phyloP scores from a whole-genome alignment of 2,113 vertebrate species.

The Alexandromys fortis region DNA sequence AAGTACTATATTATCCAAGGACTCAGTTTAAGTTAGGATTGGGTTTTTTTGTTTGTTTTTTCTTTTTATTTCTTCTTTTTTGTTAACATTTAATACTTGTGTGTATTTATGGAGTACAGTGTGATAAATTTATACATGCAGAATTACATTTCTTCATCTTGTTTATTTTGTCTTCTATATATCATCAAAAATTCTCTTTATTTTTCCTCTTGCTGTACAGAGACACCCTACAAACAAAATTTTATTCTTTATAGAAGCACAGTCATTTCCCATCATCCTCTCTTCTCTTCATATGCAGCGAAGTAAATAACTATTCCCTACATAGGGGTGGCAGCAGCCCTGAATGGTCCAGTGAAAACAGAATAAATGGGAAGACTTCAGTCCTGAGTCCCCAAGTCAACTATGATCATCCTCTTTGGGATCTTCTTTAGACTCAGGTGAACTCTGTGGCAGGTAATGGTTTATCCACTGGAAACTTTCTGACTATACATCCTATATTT shows the following conservation, averaged over 20 bases:
- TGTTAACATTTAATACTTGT: background rate
- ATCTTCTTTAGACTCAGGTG: constrained; percentile 71
- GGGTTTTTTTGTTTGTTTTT: background rate
- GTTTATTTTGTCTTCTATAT: background rate
- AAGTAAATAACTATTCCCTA: background rate
- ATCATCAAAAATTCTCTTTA: background rate
- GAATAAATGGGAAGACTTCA: accelerated
- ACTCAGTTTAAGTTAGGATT: background rate
- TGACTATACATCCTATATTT: constrained; percentile 94
- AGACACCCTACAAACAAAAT: background rate
- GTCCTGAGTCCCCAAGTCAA: background rate
- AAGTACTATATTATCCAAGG: background rate
- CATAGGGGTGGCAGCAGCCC: accelerated
- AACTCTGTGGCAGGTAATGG: constrained; percentile 28
- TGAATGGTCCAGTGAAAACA: accelerated
- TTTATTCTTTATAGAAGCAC: background rate
- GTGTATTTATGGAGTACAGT: background rate
- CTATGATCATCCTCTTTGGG: constrained; percentile 38
- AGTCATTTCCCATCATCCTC: background rate
- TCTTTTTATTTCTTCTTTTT: background rate
- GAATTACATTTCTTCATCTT: background rate
- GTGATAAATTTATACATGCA: background rate
- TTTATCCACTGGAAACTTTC: constrained; percentile 89
- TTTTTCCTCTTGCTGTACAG: background rate
- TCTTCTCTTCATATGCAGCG: background rate